Percentiles rank a stretch among this genome's conserved stretches.
These are phyloP conservation scores for Calephelis virginiensis DNA, from an alignment of 1,140 invertebrate species.

Conservation along the genomic window DNA sequence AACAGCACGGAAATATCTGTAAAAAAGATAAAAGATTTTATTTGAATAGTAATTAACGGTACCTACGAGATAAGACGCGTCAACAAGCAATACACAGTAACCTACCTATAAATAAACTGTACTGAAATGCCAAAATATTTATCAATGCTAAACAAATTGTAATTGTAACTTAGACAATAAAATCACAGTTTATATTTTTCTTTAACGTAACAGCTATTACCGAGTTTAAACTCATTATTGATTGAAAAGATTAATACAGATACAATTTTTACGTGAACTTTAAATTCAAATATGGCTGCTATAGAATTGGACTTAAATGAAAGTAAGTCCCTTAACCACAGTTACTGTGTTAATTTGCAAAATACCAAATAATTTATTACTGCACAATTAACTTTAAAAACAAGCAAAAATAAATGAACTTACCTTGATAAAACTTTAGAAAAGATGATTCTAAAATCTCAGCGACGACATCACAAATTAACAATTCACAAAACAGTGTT, in stretches of 20 bases:
- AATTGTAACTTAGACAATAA: not conserved
- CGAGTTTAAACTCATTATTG: constrained; percentile 27
- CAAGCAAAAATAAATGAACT: constrained; percentile 32
- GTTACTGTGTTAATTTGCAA: no score
- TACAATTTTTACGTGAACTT: constrained; percentile 52
- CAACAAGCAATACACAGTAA: constrained; percentile 56
- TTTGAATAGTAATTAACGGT: constrained; percentile 5
- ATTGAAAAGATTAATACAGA: constrained; percentile 55
- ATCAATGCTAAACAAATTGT: constrained; percentile 6
- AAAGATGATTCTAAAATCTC: constrained; percentile 74
- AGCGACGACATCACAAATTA: constrained; percentile 73
- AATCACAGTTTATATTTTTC: not conserved
- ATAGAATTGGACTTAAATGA: not conserved
- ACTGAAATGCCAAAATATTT: constrained; percentile 18
- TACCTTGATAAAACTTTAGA: constrained; percentile 75
- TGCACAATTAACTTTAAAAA: no score
- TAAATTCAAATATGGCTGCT: constrained; percentile 69
- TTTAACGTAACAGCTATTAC: not conserved
- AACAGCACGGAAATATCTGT: constrained; percentile 69
- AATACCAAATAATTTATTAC: no score
- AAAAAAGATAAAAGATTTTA: constrained; percentile 37
- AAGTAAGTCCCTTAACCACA: not conserved
- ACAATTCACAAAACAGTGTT: constrained; percentile 38
- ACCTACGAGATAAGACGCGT: constrained; percentile 55
- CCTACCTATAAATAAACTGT: constrained; percentile 26